Base-by-base conservation (phyloP, 2,888 invertebrate species). In the Megastigmus dorsalis region DNA sequence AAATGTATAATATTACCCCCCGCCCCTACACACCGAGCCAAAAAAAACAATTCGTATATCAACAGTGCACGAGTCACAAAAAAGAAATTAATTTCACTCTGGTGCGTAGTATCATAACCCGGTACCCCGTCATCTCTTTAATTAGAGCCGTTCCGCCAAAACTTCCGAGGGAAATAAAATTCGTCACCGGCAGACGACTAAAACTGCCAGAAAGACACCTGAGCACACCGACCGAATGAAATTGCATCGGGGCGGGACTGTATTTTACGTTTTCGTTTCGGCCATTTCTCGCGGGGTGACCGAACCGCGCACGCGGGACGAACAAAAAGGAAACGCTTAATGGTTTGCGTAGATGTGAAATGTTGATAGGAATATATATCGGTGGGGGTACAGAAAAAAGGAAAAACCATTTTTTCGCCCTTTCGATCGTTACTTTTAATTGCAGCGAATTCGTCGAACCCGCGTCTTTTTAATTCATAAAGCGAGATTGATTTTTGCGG, bases 191-290 rank as follows among this genome's bases (percentile, higher is more conserved):
- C 26, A 41, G 10, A 38, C 13, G 18, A 18, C 20, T 50, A 36
- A 63, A 20, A n/a, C n/a, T 36, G 23, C n/a, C 41, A 10, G 18
- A 41, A 38, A 38, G 43, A 33, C 26, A 18, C n/a, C 23, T 18
- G 48, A 28, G 18, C 13, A 13, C 36, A 0, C 10, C 13, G 38
- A 33, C 28, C 3, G 36, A 45, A 48, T 50, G 30, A 60, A 69
- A 60, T 52, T 69, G 50, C 69, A 43, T 28, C 41, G 52, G 26
- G n/a, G n/a, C n/a, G n/a, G n/a, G n/a, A n/a, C 67, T 26, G 26
- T 66, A 66, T 54, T 66, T 57, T 57, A 45, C 28, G 15, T 67
- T 68, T 38, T 26, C 5, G 13, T 15, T 6, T 13, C 15, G 28
- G 13, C 18, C 54, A 10, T 23, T 23, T 18, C n/a, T 5, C 28